Evolutionary conservation across 2,113 vertebrate species (phyloP).

Genomic region (Rhegmatorhina hoffmannsi): DNA sequence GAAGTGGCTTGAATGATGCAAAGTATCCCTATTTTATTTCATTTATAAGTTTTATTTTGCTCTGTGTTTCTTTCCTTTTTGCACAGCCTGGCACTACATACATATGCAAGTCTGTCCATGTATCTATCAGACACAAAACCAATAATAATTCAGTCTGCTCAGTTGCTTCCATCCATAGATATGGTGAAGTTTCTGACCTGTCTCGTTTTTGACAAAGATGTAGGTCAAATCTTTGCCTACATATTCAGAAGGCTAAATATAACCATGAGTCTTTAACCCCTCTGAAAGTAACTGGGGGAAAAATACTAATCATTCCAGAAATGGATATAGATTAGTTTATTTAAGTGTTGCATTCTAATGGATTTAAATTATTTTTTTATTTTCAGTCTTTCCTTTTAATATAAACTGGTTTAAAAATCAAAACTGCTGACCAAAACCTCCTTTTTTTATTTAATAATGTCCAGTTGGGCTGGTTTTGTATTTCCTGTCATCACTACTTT

Average conservation of each 20-base stretch:
- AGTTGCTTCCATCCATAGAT: neutral
- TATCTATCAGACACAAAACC: neutral
- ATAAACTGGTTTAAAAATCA: neutral
- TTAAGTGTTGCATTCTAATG: neutral
- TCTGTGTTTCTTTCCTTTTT: neutral
- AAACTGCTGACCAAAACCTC: fast-evolving
- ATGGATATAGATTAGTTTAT: neutral
- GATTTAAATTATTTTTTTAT: neutral
- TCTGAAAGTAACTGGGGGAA: neutral
- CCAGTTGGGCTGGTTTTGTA: neutral
- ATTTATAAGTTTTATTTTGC: neutral
- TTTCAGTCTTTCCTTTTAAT: neutral
- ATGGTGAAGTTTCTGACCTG: neutral
- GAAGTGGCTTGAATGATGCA: neutral
- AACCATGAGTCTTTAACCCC: neutral
- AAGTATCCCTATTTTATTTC: neutral
- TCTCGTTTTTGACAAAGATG: neutral
- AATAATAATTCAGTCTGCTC: neutral
- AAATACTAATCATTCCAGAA: neutral
- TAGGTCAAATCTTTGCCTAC: neutral
- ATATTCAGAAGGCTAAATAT: neutral
- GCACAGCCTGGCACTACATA: fast-evolving
- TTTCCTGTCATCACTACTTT: neutral
- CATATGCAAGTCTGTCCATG: fast-evolving
- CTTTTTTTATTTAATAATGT: fast-evolving